Evolutionary conservation across 2,797 vertebrate genomes (phyloP).

Genomic region (Spea hammondii): DNA sequence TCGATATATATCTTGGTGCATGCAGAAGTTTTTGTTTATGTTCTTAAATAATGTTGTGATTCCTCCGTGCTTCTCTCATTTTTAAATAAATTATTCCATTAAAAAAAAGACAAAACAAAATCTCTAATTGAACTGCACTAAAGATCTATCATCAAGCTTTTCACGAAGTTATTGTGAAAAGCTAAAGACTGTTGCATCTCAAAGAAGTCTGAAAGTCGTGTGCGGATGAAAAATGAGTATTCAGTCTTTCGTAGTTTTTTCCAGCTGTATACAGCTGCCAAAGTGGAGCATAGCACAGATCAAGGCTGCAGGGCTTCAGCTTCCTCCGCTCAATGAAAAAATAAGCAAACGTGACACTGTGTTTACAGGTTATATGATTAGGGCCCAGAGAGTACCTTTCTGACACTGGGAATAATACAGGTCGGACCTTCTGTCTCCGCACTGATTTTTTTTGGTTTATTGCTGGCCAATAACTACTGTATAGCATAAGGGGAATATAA

Average conservation of each 20-base stretch:
- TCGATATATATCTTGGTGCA: no score
- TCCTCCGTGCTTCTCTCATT: no score
- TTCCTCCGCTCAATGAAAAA: slow-evolving; percentile 46
- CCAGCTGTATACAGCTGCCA: neutral
- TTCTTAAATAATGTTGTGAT: no score
- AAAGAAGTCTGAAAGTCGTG: no score
- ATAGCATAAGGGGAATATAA: neutral
- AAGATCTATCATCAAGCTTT: neutral
- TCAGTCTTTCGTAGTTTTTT: no score
- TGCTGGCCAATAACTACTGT: slow-evolving; percentile 14
- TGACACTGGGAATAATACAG: slow-evolving; percentile 44
- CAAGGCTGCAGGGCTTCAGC: slow-evolving; percentile 26
- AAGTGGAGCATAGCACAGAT: neutral
- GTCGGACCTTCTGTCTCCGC: slow-evolving; percentile 37
- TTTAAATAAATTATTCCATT: no score
- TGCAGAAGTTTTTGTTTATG: no score
- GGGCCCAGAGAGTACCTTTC: slow-evolving; percentile 46
- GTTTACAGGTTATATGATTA: slow-evolving; percentile 52
- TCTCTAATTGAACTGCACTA: neutral
- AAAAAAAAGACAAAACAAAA: neutral
- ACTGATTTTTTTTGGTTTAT: slow-evolving; percentile 18
- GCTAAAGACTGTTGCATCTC: no score
- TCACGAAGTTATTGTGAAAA: neutral
- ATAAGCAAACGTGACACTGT: slow-evolving; percentile 52
- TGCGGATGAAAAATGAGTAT: no score